phyloP scores from a whole-genome alignment of 2,888 invertebrate genomes.

The Notodonta ziczac region DNA sequence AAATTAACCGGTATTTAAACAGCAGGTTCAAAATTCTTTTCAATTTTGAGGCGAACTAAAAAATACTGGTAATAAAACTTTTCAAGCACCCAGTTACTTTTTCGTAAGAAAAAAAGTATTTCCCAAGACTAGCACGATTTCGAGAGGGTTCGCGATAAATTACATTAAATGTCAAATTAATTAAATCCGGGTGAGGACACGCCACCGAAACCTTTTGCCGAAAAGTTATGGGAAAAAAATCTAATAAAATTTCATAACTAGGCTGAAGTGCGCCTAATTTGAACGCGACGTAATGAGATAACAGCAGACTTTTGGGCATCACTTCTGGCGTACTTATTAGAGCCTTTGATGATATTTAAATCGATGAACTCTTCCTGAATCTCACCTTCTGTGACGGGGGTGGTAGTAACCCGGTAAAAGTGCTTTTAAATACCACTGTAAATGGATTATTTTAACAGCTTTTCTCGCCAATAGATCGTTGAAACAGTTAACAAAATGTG shows the following conservation, averaged over 20 bases:
- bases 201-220: slow-evolving; percentile 48
- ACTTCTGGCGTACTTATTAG: slow-evolving; percentile 8
- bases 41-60: neutral
- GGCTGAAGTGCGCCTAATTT: slow-evolving; percentile 43
- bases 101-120: slow-evolving; percentile 27
- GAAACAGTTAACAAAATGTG: too few species aligned
- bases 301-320: slow-evolving; percentile 16
- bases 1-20: too few species aligned
- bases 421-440: too few species aligned
- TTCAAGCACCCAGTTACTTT: neutral
- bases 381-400: too few species aligned
- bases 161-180: slow-evolving; percentile 72
- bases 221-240: slow-evolving; percentile 33
- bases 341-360: neutral
- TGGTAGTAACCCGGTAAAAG: too few species aligned
- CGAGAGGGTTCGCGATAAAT: slow-evolving; percentile 60
- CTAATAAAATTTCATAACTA: slow-evolving; percentile 61
- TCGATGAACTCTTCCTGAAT: too few species aligned
- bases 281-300: slow-evolving; percentile 31
- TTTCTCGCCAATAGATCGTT: too few species aligned
- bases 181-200: slow-evolving; percentile 60
- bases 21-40: too few species aligned
- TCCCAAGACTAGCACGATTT: slow-evolving; percentile 26
- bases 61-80: neutral
- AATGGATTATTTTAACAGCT: too few species aligned